Conservation (phyloP, 2,888 invertebrate genomes). For the Sesia bembeciformis region DNA sequence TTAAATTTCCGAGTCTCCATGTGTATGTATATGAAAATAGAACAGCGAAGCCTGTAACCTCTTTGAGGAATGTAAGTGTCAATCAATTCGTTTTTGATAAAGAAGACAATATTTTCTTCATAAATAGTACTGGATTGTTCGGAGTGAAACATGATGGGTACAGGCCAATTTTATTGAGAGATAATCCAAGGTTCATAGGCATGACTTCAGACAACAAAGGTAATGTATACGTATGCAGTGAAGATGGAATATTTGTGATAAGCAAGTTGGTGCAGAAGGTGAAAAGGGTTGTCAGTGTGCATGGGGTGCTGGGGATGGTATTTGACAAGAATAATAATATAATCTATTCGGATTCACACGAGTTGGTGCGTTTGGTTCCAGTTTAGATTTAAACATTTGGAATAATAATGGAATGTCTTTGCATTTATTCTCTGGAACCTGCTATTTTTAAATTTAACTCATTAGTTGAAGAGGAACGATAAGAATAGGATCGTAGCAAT, state of each 20-base stretch:
- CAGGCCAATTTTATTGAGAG: slow-evolving; percentile 25
- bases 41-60: slow-evolving; percentile 21
- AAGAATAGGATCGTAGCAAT: no score
- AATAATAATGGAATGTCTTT: no score
- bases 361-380: slow-evolving; percentile 36
- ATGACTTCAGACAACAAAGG: slow-evolving; percentile 44
- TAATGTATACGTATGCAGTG: slow-evolving; percentile 40
- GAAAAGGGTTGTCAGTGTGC: slow-evolving; percentile 33
- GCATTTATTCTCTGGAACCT: no score
- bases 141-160: slow-evolving; percentile 26
- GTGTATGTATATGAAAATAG: slow-evolving; percentile 39
- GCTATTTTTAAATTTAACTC: no score
- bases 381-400: slow-evolving; percentile 4
- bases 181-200: slow-evolving; percentile 35
- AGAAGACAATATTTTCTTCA: slow-evolving; percentile 41
- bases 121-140: slow-evolving; percentile 47
- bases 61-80: slow-evolving; percentile 25
- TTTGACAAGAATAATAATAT: slow-evolving; percentile 48
- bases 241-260: slow-evolving; percentile 48
- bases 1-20: slow-evolving; percentile 47
- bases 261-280: slow-evolving; percentile 38
- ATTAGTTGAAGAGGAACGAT: no score
- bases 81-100: slow-evolving; percentile 51
- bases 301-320: slow-evolving; percentile 44
- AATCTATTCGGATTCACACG: slow-evolving; percentile 53